Percentiles rank a stretch among this genome's conserved stretches.
These are phyloP conservation scores for Corythornis leucogaster DNA, from an alignment of 2,797 vertebrate species.

Conservation along the genomic window DNA sequence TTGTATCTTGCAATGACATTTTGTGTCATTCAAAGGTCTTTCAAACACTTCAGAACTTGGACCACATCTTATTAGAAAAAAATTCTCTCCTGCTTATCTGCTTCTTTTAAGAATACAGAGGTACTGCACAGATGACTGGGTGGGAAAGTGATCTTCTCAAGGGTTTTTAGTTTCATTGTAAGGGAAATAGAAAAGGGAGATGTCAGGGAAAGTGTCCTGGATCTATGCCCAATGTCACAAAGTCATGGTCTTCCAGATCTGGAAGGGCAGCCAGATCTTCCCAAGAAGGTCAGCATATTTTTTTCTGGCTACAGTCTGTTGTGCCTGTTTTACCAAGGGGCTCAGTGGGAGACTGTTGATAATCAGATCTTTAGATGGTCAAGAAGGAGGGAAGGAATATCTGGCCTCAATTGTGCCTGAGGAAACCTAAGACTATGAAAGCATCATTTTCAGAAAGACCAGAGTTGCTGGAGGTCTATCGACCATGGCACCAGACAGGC, in stretches of 20 bases:
- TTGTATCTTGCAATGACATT: neutral
- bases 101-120: neutral
- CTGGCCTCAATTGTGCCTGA: neutral
- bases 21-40: neutral
- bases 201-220: neutral
- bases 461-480: rapidly evolving
- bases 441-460: neutral
- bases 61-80: neutral
- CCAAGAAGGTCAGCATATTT: neutral
- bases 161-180: neutral
- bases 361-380: neutral
- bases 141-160: neutral
- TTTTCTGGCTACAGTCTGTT: neutral
- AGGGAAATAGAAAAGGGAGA: neutral
- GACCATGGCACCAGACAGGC: rapidly evolving
- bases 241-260: neutral
- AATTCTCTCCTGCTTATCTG: neutral
- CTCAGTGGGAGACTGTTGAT: neutral
- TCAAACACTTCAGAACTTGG: neutral
- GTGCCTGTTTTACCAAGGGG: neutral
- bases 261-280: neutral
- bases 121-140: neutral
- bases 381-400: neutral
- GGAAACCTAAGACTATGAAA: neutral
- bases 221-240: neutral